A percentile compares a stretch with the other conserved stretches of the same genome.
Evolutionary conservation across 2,888 invertebrate genomes (phyloP).

Genomic region (Ochlodes sylvanus): DNA sequence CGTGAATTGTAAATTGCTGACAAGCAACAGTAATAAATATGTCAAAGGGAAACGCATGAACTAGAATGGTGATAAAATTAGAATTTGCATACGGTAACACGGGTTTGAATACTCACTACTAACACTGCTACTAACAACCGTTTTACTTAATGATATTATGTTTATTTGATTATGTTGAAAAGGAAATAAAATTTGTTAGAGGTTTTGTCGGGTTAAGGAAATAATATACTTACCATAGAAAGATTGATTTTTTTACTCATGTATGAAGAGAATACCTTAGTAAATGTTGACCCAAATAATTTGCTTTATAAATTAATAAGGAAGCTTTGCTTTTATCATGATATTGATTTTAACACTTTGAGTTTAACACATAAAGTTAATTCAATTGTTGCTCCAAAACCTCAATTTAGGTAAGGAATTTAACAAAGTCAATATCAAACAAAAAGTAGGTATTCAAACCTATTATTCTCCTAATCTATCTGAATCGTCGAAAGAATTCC

Average conservation of each 20-base stretch:
- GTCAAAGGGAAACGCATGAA: slow-evolving; percentile 39
- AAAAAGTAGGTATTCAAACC: slow-evolving; percentile 45
- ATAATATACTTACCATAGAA: too few species aligned
- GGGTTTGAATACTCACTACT: slow-evolving; percentile 36
- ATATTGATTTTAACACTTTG: too few species aligned
- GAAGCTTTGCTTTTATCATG: too few species aligned
- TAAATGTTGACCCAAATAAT: too few species aligned
- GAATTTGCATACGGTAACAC: slow-evolving; percentile 39
- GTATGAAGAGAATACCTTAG: slow-evolving; percentile 2
- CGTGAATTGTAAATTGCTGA: slow-evolving; percentile 49
- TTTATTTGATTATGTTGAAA: slow-evolving; percentile 14
- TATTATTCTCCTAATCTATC: slow-evolving; percentile 61
- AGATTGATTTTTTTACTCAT: slow-evolving; percentile 1
- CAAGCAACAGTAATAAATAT: slow-evolving; percentile 36
- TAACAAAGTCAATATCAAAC: slow-evolving; percentile 29
- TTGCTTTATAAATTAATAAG: too few species aligned
- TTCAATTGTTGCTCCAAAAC: slow-evolving; percentile 14
- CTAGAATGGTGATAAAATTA: slow-evolving; percentile 39
- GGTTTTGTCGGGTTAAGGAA: too few species aligned
- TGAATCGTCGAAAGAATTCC: slow-evolving; percentile 61
- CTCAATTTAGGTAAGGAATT: slow-evolving; percentile 10
- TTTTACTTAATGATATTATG: slow-evolving; percentile 28
- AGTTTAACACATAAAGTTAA: background rate
- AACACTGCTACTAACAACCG: slow-evolving; percentile 30
- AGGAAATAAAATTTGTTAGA: background rate